Percentiles rank a stretch among this genome's conserved stretches.
These are phyloP conservation scores for Jacana jacana DNA, from an alignment of 2,113 vertebrate species.

Conservation along the genomic window DNA sequence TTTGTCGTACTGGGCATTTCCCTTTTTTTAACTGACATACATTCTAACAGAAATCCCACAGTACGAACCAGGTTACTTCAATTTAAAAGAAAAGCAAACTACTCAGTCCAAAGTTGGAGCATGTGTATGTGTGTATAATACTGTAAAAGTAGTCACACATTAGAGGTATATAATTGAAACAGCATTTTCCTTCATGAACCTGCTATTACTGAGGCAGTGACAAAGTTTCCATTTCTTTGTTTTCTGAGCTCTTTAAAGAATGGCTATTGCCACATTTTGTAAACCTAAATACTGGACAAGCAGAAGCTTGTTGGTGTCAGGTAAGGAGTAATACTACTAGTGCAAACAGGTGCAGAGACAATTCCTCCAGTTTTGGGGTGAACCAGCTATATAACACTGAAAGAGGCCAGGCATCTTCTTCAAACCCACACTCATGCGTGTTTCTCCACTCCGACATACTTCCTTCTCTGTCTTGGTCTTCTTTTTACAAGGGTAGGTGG, in stretches of 20 bases:
- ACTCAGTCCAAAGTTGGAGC: conserved; percentile 29
- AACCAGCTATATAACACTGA: conserved; percentile 30
- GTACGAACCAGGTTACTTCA: conserved; percentile 2
- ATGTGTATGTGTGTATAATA: conserved; percentile 55
- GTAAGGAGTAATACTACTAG: conserved; percentile 67
- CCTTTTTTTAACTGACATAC: conserved; percentile 35
- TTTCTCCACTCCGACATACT: conserved; percentile 30
- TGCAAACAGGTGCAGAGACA: conserved; percentile 69
- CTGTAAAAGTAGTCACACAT: conserved; percentile 61
- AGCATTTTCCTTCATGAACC: conserved; percentile 63
- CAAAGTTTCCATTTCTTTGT: conserved; percentile 53
- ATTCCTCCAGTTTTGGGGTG: conserved; percentile 34
- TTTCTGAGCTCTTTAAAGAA: conserved; percentile 54
- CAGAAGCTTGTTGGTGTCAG: conserved; percentile 62
- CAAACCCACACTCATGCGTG: not conserved
- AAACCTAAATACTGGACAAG: conserved; percentile 66
- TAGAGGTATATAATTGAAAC: conserved; percentile 66
- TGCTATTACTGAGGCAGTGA: conserved; percentile 54
- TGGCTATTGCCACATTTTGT: conserved; percentile 52
- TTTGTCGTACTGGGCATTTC: conserved; percentile 41
- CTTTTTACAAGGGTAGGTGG: not conserved
- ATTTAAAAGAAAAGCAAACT: conserved; percentile 14
- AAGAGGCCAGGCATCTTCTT: not conserved
- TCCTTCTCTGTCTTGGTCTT: conserved; percentile 29
- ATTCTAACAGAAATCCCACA: conserved; percentile 59